These are phyloP conservation scores for Ctena decussata DNA, from an alignment of 2,888 invertebrate species.

Conservation along the genomic window DNA sequence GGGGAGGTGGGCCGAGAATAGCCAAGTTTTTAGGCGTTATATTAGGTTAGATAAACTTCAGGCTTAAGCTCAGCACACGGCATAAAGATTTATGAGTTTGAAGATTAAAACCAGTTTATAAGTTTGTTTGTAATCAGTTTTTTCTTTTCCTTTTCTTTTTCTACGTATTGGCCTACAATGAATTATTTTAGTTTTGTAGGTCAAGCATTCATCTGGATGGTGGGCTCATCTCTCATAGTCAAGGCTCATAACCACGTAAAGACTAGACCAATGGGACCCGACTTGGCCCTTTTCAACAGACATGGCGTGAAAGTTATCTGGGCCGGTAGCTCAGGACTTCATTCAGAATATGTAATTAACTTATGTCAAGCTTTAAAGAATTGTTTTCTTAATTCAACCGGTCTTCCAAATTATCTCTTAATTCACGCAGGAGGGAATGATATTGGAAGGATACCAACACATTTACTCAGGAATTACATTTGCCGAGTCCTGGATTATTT, in stretches of 20 bases:
- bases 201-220: conserved; percentile 9
- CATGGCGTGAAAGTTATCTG: neutral
- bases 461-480: neutral
- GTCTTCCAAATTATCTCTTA: neutral
- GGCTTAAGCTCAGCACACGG: neutral
- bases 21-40: neutral
- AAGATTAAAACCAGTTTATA: too few species aligned
- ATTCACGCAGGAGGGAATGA: neutral
- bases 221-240: neutral
- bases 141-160: too few species aligned
- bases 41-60: neutral
- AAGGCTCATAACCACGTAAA: neutral
- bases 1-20: neutral
- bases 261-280: neutral
- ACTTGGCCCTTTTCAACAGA: conserved; percentile 3
- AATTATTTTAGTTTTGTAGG: neutral
- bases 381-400: neutral
- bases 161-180: too few species aligned
- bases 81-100: too few species aligned
- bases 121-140: too few species aligned
- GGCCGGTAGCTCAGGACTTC: neutral
- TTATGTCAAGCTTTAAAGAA: neutral
- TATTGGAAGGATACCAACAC: neutral
- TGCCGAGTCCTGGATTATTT: neutral
- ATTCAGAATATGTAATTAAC: neutral